Evolutionary conservation across 2,888 invertebrate genomes (phyloP).

Genomic region (Ptilodon capucinus): DNA sequence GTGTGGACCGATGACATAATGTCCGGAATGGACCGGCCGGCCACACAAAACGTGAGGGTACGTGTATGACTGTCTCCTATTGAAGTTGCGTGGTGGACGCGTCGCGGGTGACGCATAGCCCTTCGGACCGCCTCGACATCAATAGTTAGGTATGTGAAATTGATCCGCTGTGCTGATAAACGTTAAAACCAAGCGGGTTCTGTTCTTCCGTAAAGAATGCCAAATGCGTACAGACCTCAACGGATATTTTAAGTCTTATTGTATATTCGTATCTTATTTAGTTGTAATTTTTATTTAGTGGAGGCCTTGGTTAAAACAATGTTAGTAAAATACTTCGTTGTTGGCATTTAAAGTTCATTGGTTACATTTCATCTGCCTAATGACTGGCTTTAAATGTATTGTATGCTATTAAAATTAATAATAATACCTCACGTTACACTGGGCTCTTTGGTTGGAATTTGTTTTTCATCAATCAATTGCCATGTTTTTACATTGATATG

Average conservation of each 20-base stretch:
- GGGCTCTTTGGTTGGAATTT: no score
- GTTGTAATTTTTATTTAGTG: neutral
- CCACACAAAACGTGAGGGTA: slow-evolving; percentile 72
- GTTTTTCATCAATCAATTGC: no score
- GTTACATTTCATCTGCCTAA: neutral
- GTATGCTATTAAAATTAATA: neutral
- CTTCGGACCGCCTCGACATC: slow-evolving; percentile 28
- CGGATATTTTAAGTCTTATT: neutral
- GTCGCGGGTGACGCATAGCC: slow-evolving; percentile 59
- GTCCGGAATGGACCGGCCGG: slow-evolving; percentile 72
- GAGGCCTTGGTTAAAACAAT: neutral
- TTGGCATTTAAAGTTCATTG: neutral
- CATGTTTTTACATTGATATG: no score
- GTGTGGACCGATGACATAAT: slow-evolving; percentile 75
- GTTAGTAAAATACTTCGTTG: neutral
- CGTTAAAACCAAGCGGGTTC: slow-evolving; percentile 4
- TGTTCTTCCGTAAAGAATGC: neutral
- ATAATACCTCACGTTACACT: neutral
- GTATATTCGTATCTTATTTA: neutral
- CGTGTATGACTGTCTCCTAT: slow-evolving; percentile 57
- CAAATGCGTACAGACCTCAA: neutral
- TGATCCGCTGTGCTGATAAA: slow-evolving; percentile 19
- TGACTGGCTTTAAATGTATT: no score
- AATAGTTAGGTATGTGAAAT: slow-evolving; percentile 24
- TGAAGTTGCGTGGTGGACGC: slow-evolving; percentile 49